A percentile compares a stretch with the other conserved stretches of the same genome.
phyloP scores from a whole-genome alignment of 2,797 vertebrate genomes.

The Periophthalmus magnuspinnatus region DNA sequence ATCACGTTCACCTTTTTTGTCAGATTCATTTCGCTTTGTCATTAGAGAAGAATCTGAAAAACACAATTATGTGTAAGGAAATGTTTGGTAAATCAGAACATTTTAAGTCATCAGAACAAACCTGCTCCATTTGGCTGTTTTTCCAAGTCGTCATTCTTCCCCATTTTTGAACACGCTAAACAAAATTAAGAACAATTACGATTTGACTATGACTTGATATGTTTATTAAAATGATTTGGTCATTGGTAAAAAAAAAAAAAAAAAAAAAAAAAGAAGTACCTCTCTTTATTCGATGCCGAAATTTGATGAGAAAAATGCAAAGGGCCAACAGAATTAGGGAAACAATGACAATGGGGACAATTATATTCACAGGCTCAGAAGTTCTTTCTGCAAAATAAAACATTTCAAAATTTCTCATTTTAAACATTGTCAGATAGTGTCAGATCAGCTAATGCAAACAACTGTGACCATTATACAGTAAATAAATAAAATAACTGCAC shows the following conservation, averaged over 20 bases:
- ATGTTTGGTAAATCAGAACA: not conserved
- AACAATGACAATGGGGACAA: rapidly evolving
- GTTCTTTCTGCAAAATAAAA: conserved; percentile 21
- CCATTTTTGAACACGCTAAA: conserved; percentile 16
- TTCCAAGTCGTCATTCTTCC: not conserved
- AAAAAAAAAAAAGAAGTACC: too few relatives aligned
- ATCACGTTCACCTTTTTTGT: not conserved
- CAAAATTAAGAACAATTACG: not conserved
- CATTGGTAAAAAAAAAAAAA: not conserved
- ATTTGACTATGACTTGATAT: not conserved
- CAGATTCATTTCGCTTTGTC: not conserved
- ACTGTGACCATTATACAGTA: too few relatives aligned
- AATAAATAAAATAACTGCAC: too few relatives aligned
- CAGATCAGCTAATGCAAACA: too few relatives aligned
- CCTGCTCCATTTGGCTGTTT: rapidly evolving
- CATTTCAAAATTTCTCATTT: not conserved
- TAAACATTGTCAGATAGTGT: not conserved
- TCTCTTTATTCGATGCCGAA: not conserved
- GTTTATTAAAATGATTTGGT: not conserved
- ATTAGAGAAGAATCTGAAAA: not conserved
- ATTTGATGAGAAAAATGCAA: rapidly evolving
- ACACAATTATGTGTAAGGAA: not conserved
- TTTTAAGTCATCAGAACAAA: conserved; percentile 11
- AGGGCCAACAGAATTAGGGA: rapidly evolving
- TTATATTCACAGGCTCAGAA: not conserved